phyloP scores from a whole-genome alignment of 2,888 invertebrate genomes.

The Peribatodes rhomboidaria region DNA sequence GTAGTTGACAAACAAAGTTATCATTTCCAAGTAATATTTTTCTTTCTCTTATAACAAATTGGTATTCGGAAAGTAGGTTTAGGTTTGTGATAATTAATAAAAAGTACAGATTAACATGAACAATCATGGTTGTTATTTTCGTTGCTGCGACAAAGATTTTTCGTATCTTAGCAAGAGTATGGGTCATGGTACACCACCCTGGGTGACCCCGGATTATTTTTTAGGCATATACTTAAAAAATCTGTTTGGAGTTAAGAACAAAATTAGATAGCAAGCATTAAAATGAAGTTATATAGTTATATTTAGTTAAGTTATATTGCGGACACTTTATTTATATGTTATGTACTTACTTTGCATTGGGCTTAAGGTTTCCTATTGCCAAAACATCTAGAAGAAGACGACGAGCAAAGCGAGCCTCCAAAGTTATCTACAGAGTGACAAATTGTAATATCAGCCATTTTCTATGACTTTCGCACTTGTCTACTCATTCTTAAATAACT shows the following conservation, averaged over 20 bases:
- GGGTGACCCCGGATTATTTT: background rate
- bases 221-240: background rate
- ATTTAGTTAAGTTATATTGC: too few relatives aligned
- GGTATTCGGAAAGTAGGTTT: background rate
- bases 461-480: too few relatives aligned
- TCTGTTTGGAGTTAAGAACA: background rate
- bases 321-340: too few relatives aligned
- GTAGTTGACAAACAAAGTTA: too few relatives aligned
- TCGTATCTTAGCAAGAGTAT: background rate
- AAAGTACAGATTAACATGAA: background rate
- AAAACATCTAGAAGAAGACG: too few relatives aligned
- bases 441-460: too few relatives aligned
- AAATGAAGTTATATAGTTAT: too few relatives aligned
- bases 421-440: too few relatives aligned
- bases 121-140: background rate
- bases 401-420: too few relatives aligned
- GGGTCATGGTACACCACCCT: background rate
- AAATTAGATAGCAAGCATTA: background rate
- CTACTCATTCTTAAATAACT: too few relatives aligned
- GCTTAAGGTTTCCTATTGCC: too few relatives aligned
- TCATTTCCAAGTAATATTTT: background rate
- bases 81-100: background rate
- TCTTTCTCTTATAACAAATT: background rate
- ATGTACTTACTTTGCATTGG: too few relatives aligned
- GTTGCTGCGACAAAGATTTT: background rate